phyloP scores from a whole-genome alignment of 2,888 invertebrate species.

The Vanessa cardui region DNA sequence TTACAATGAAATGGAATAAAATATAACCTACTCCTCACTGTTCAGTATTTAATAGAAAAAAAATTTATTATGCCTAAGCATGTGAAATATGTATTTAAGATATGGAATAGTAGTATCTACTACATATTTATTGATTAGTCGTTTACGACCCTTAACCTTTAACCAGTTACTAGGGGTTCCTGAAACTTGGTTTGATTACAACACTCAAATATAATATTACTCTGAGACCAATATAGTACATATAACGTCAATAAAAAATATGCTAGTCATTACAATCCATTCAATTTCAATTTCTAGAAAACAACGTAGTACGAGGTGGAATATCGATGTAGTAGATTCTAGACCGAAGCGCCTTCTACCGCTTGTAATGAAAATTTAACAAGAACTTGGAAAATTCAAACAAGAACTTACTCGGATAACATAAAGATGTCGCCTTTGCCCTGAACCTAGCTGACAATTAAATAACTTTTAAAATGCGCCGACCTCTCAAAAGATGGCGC shows the following conservation, averaged over 20 bases:
- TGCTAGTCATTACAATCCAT: conserved; percentile 21
- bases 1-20: too few relatives aligned
- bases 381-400: not conserved
- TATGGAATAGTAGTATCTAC: too few relatives aligned
- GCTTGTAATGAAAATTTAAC: not conserved
- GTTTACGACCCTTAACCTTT: too few relatives aligned
- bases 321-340: conserved; percentile 14
- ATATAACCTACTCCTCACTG: too few relatives aligned
- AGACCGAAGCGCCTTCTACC: conserved; percentile 8
- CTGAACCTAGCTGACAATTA: not conserved
- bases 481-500: conserved; percentile 23
- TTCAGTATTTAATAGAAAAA: too few relatives aligned
- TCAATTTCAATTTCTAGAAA: conserved; percentile 18
- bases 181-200: too few relatives aligned
- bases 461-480: not conserved
- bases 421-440: conserved; percentile 17
- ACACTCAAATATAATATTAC: too few relatives aligned
- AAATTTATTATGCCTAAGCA: too few relatives aligned
- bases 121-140: too few relatives aligned
- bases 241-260: conserved; percentile 5
- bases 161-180: too few relatives aligned
- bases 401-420: not conserved
- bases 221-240: not conserved
- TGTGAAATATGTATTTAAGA: too few relatives aligned
- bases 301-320: conserved; percentile 14